Percentiles rank a stretch among this genome's conserved stretches.
Conservation (phyloP, 2,888 invertebrate species). For the Nymphalis c-album region DNA sequence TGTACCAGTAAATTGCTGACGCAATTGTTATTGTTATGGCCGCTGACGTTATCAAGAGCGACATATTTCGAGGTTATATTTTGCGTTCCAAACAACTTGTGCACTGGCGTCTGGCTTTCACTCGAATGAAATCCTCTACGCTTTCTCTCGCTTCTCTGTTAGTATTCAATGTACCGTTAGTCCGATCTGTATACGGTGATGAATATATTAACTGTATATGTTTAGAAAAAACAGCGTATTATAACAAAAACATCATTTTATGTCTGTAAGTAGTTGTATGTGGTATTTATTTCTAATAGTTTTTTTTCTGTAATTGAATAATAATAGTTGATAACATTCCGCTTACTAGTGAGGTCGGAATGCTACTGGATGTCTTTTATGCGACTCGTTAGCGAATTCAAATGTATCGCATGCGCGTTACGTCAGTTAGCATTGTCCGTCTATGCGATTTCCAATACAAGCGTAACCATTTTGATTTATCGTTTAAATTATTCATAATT, state of each 20-base stretch:
- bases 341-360: conserved; percentile 21
- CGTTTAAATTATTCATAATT: not conserved
- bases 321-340: conserved; percentile 6
- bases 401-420: conserved; percentile 37
- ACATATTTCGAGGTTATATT: conserved; percentile 55
- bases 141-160: conserved; percentile 69
- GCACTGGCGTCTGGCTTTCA: conserved; percentile 70
- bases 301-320: no score
- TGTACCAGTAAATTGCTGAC: conserved; percentile 67
- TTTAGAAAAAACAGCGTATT: conserved; percentile 28
- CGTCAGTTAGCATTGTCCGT: conserved; percentile 30
- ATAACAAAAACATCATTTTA: not conserved
- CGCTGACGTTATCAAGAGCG: conserved; percentile 55
- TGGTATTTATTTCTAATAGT: not conserved
- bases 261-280: conserved; percentile 6
- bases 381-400: conserved; percentile 20
- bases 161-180: conserved; percentile 71
- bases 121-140: conserved; percentile 69
- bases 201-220: conserved; percentile 37
- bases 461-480: conserved; percentile 1
- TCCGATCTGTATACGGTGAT: conserved; percentile 45
- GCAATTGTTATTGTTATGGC: conserved; percentile 48
- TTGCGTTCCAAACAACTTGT: conserved; percentile 50
- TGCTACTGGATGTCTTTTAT: conserved; percentile 27
- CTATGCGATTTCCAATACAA: conserved; percentile 15